Evolutionary conservation across 2,797 vertebrate genomes (phyloP).

Genomic region (Tachyglossus aculeatus): DNA sequence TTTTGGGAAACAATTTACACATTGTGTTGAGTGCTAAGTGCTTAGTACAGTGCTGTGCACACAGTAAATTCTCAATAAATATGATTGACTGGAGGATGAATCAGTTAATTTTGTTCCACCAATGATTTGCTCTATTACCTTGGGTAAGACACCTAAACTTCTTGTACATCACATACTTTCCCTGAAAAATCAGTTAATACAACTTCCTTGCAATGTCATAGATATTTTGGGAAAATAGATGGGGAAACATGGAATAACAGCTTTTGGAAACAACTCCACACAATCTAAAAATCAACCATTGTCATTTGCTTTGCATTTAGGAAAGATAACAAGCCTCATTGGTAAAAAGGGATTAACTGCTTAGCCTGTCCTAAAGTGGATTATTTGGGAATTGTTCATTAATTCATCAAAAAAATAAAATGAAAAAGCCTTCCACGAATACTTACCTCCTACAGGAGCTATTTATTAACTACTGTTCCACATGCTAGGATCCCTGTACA

Average conservation of each 20-base stretch:
- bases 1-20: too few species aligned
- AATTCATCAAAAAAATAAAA: constrained; percentile 22
- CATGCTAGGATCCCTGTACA: constrained; percentile 19
- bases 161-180: background rate
- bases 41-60: too few species aligned
- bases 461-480: constrained; percentile 26
- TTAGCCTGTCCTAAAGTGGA: background rate
- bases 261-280: too few species aligned
- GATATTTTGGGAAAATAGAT: background rate
- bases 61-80: too few species aligned
- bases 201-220: background rate
- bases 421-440: background rate
- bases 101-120: too few species aligned
- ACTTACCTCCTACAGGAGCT: constrained; percentile 1
- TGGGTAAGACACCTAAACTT: background rate
- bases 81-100: too few species aligned
- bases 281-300: constrained; percentile 7
- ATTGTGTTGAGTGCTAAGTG: too few species aligned
- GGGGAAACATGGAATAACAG: too few species aligned
- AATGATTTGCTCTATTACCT: background rate
- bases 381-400: constrained; percentile 28
- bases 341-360: background rate
- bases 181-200: background rate
- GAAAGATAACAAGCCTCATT: constrained; percentile 1
- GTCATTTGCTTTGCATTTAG: background rate